Evolutionary conservation across 2,113 vertebrate genomes (phyloP).

Genomic region (Tamias sibiricus): DNA sequence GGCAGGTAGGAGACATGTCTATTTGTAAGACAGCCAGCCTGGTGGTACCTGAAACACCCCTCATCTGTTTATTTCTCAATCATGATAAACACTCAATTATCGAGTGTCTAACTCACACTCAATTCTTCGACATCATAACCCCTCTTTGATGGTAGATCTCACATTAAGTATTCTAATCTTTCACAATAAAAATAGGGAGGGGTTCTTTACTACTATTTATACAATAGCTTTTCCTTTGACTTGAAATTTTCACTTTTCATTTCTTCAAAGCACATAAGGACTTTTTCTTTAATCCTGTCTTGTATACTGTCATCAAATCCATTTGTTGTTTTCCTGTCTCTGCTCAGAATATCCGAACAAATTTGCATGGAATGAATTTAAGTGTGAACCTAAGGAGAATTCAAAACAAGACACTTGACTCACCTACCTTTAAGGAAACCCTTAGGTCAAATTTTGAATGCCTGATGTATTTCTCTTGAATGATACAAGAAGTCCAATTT

Average conservation of each 20-base stretch:
- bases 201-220: neutral
- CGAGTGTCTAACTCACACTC: neutral
- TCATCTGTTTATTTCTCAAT: neutral
- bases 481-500: neutral
- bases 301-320: neutral
- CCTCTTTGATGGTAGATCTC: neutral
- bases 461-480: neutral
- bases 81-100: neutral
- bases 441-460: neutral
- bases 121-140: neutral
- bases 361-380: neutral
- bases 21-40: neutral
- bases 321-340: neutral
- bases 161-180: neutral
- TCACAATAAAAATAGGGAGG: neutral
- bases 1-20: neutral
- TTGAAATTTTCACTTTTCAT: neutral
- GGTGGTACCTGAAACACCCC: neutral
- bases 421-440: neutral
- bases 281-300: neutral
- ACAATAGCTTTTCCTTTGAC: neutral
- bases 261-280: neutral
- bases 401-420: neutral
- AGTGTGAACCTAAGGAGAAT: neutral
- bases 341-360: neutral